phyloP scores from a whole-genome alignment of 2,797 vertebrate genomes.

The Cottoperca gobio region DNA sequence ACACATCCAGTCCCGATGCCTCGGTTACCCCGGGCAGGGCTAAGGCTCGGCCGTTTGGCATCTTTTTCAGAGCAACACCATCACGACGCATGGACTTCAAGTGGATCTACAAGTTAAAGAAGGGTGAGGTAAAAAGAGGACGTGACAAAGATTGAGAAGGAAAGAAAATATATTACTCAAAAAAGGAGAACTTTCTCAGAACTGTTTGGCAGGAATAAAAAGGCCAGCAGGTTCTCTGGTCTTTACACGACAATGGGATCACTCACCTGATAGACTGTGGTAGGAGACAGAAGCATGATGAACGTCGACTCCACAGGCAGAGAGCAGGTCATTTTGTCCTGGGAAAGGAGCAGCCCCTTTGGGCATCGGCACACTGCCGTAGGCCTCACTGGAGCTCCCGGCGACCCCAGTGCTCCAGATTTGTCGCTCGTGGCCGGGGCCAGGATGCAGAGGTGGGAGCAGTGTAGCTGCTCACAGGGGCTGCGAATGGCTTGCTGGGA shows the following conservation, averaged over 20 bases:
- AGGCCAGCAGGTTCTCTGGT: neutral
- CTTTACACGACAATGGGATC: neutral
- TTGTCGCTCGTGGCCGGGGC: slow-evolving; percentile 35
- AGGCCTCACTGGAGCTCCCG: slow-evolving; percentile 1
- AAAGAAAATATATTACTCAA: neutral
- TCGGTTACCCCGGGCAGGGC: slow-evolving; percentile 78
- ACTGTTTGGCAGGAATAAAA: neutral
- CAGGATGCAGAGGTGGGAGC: slow-evolving; percentile 92
- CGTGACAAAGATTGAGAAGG: neutral
- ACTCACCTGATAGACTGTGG: slow-evolving; percentile 86
- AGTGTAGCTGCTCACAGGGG: slow-evolving; percentile 81
- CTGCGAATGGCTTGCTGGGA: slow-evolving; percentile 80
- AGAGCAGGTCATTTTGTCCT: slow-evolving; percentile 84
- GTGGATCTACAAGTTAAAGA: slow-evolving; percentile 81
- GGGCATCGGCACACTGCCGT: slow-evolving; percentile 88
- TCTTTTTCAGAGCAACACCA: slow-evolving; percentile 66
- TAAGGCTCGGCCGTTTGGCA: slow-evolving; percentile 78
- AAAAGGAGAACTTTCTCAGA: neutral
- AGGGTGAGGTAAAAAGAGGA: neutral
- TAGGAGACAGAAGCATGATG: slow-evolving; percentile 83
- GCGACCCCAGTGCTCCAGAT: neutral
- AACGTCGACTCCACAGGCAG: slow-evolving; percentile 82
- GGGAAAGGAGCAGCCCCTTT: slow-evolving; percentile 77
- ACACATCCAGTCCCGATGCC: slow-evolving; percentile 83
- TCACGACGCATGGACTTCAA: slow-evolving; percentile 81